Conservation (phyloP, 2,888 invertebrate species). For the Tuberolachnus salignus region DNA sequence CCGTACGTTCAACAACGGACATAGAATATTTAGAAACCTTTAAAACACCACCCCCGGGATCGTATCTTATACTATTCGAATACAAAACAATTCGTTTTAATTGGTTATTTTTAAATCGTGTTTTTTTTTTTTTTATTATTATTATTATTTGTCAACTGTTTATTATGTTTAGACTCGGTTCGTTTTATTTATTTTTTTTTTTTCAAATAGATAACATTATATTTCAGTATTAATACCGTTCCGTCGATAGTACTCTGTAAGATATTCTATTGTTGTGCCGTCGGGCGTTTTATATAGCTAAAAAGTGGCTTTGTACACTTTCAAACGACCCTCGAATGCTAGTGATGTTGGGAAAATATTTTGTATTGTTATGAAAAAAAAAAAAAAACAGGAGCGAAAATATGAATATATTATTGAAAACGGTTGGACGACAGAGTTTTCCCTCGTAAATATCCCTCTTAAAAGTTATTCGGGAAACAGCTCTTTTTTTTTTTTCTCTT, state of each 20-base stretch:
- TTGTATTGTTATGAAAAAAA: conserved; percentile 11
- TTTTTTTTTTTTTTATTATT: no score
- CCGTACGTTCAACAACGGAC: no score
- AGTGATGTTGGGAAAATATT: not conserved
- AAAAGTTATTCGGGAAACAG: conserved; percentile 34
- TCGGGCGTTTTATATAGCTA: conserved; percentile 10
- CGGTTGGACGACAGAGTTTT: conserved; percentile 22
- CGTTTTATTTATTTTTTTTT: no score
- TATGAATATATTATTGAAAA: conserved; percentile 42
- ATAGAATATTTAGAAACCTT: no score
- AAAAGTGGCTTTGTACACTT: conserved; percentile 8
- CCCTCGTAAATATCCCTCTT: conserved; percentile 34
- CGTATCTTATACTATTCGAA: no score
- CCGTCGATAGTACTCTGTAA: conserved; percentile 3
- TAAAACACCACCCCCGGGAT: no score
- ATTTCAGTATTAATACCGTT: not conserved
- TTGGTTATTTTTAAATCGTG: no score
- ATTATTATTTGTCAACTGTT: no score
- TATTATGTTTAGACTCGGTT: no score
- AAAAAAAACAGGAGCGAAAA: conserved; percentile 1
- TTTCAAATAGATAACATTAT: no score
- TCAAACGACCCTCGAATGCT: conserved; percentile 8
- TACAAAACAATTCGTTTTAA: no score
- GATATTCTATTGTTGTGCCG: conserved; percentile 5
- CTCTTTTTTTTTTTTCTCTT: conserved; percentile 30